A percentile compares a stretch with the other conserved stretches of the same genome.
Evolutionary conservation across 2,797 vertebrate species (phyloP).

Genomic region (Cichlasoma orientale): DNA sequence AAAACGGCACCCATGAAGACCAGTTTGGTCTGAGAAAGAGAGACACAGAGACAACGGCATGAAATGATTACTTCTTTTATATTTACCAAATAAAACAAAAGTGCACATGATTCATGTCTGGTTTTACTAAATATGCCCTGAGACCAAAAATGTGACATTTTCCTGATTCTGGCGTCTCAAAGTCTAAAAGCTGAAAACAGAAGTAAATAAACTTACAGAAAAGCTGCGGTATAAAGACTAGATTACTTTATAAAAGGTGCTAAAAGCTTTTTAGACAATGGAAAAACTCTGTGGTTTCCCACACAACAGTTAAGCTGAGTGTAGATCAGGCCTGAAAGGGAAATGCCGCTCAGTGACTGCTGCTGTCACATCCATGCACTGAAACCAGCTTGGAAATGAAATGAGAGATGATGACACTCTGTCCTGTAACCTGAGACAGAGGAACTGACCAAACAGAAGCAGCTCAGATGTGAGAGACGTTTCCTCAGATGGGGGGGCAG

Average conservation of each 20-base stretch:
- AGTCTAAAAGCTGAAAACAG: too few relatives aligned
- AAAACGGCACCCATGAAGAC: constrained; percentile 45
- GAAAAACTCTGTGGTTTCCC: constrained; percentile 46
- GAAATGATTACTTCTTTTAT: background rate
- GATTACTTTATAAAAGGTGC: background rate
- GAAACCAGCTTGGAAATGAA: too few relatives aligned
- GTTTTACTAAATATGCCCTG: background rate
- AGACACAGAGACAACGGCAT: background rate
- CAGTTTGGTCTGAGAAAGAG: constrained; percentile 35
- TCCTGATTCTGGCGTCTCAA: background rate
- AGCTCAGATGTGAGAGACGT: background rate
- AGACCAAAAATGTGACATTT: background rate
- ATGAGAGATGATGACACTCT: background rate
- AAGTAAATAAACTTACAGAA: background rate
- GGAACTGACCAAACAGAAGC: background rate
- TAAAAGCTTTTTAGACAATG: constrained; percentile 11
- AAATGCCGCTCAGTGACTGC: background rate
- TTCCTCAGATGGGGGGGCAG: background rate
- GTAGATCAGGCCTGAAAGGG: constrained; percentile 24
- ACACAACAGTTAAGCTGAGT: constrained; percentile 11
- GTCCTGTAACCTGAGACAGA: background rate
- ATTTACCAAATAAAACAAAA: background rate
- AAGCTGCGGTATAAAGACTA: background rate
- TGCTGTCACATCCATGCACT: background rate
- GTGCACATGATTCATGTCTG: background rate